These are phyloP conservation scores for Tragelaphus oryx DNA, from an alignment of 2,797 vertebrate species.

Conservation along the genomic window DNA sequence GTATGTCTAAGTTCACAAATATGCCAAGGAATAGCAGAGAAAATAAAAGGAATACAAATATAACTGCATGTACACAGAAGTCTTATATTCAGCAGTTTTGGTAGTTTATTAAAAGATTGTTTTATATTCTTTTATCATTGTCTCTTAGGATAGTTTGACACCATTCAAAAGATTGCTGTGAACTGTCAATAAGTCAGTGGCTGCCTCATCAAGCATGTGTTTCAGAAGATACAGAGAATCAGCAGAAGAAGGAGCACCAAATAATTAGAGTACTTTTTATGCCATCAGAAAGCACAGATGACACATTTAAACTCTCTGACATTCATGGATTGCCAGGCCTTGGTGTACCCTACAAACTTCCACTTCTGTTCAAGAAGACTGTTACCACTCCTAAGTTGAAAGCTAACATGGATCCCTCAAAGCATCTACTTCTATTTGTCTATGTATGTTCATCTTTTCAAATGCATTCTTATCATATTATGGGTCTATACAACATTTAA, in stretches of 20 bases:
- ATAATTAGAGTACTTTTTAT: neutral
- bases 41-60: neutral
- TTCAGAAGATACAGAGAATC: neutral
- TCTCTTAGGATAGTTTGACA: neutral
- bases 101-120: conserved; percentile 8
- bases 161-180: neutral
- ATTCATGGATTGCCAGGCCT: neutral
- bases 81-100: neutral
- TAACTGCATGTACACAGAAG: neutral
- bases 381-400: neutral
- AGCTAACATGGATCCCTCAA: neutral
- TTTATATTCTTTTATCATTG: neutral
- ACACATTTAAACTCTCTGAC: neutral
- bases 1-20: neutral
- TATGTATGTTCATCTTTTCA: neutral
- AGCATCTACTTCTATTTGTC: neutral
- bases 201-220: neutral
- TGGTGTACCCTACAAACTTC: neutral
- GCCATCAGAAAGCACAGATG: neutral
- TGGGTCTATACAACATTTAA: neutral
- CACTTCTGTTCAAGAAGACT: neutral
- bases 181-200: neutral
- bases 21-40: neutral
- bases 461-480: neutral
- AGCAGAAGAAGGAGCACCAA: neutral